phyloP scores from a whole-genome alignment of 1,140 invertebrate genomes.

The Drosophila ogumai region DNA sequence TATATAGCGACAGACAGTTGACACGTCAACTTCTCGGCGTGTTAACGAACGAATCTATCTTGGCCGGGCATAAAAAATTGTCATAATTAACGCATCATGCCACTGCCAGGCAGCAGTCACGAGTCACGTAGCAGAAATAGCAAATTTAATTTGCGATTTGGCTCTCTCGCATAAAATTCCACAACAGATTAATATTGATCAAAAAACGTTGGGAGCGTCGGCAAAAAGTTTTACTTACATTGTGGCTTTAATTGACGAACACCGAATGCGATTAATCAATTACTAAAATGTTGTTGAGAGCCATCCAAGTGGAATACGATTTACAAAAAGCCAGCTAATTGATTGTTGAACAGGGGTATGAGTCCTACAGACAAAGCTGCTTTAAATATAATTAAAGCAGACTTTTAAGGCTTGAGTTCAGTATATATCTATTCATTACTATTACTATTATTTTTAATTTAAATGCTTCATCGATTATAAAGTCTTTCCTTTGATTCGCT shows the following conservation, averaged over 20 bases:
- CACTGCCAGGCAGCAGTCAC: constrained; percentile 29
- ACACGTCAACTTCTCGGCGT: constrained; percentile 63
- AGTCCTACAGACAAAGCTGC: neutral
- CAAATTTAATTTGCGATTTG: constrained; percentile 76
- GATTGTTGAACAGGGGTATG: constrained; percentile 1
- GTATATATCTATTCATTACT: too few species aligned
- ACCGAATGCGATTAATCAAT: constrained; percentile 69
- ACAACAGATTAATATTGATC: constrained; percentile 42
- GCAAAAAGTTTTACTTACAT: constrained; percentile 40
- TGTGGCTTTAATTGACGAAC: constrained; percentile 35
- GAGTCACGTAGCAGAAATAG: constrained; percentile 75
- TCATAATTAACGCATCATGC: constrained; percentile 70
- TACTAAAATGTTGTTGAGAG: constrained; percentile 49
- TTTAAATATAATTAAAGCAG: neutral
- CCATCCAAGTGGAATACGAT: constrained; percentile 1
- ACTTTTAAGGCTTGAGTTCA: neutral
- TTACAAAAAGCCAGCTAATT: constrained; percentile 22
- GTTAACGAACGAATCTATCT: constrained; percentile 56
- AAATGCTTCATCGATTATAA: neutral
- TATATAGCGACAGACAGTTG: constrained; percentile 51
- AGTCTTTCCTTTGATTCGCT: neutral
- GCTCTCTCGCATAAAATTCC: constrained; percentile 56
- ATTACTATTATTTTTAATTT: neutral
- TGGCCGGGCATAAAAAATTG: constrained; percentile 41
- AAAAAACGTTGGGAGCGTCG: constrained; percentile 4